A percentile compares a stretch with the other conserved stretches of the same genome.
These are phyloP conservation scores for Artibeus lituratus DNA, from an alignment of 2,797 vertebrate species.

Conservation along the genomic window DNA sequence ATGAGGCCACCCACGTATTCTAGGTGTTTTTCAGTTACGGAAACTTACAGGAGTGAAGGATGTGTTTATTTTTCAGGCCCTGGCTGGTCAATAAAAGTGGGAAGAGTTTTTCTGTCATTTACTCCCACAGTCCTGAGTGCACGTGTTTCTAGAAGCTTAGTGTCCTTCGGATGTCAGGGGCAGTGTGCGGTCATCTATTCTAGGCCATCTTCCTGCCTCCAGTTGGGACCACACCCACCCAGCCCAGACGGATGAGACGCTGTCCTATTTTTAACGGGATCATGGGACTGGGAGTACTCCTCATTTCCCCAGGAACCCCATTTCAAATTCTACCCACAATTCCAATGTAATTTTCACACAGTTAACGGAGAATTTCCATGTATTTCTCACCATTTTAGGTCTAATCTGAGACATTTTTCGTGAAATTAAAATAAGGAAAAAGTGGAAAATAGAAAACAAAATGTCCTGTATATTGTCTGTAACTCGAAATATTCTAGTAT, in stretches of 20 bases:
- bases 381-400: constrained; percentile 12
- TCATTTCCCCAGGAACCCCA: constrained; percentile 37
- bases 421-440: constrained; percentile 25
- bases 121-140: not conserved
- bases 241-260: constrained; percentile 44
- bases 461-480: not conserved
- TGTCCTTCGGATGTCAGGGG: not conserved
- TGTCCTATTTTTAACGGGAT: constrained; percentile 62
- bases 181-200: constrained; percentile 41
- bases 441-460: not conserved
- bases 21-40: not conserved
- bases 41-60: constrained; percentile 1
- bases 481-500: constrained; percentile 21
- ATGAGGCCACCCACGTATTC: not conserved
- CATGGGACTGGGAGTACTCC: not conserved
- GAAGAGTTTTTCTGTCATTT: not conserved
- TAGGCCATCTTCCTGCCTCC: constrained; percentile 10
- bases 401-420: not conserved
- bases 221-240: constrained; percentile 45
- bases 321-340: constrained; percentile 30
- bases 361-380: not conserved
- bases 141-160: not conserved
- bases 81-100: not conserved
- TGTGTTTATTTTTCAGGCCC: not conserved
- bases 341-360: not conserved